phyloP scores from a whole-genome alignment of 2,888 invertebrate genomes.

The Andrena minutula region DNA sequence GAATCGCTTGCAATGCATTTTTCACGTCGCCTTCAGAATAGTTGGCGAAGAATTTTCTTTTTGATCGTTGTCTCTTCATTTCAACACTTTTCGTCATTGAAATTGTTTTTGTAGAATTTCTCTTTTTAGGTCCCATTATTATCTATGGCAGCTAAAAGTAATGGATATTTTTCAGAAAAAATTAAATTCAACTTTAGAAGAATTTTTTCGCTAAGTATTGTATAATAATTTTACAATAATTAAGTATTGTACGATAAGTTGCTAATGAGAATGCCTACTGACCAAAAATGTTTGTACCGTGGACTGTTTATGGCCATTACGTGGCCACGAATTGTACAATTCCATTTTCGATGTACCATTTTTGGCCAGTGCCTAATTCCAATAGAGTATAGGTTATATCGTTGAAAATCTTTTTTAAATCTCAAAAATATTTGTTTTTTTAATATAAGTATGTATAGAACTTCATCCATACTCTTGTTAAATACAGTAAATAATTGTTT shows the following conservation, averaged over 20 bases:
- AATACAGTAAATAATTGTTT: not conserved
- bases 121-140: not conserved
- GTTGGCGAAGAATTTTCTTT: not conserved
- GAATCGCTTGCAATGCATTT: not conserved
- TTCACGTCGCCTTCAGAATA: not conserved
- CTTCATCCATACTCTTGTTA: not conserved
- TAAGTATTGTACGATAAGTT: not conserved
- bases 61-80: not conserved
- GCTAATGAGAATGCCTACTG: too few species aligned
- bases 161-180: not conserved
- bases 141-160: not conserved
- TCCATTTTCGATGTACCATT: not conserved
- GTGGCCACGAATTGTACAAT: not conserved
- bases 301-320: not conserved
- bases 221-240: conserved; percentile 4
- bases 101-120: not conserved
- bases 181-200: too few species aligned
- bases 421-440: not conserved
- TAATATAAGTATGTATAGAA: not conserved
- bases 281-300: too few species aligned
- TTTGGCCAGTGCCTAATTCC: not conserved
- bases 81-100: not conserved
- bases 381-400: not conserved
- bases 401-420: not conserved
- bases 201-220: not conserved